These are phyloP conservation scores for Takifugu flavidus DNA, from an alignment of 2,113 vertebrate genomes.

Conservation along the genomic window DNA sequence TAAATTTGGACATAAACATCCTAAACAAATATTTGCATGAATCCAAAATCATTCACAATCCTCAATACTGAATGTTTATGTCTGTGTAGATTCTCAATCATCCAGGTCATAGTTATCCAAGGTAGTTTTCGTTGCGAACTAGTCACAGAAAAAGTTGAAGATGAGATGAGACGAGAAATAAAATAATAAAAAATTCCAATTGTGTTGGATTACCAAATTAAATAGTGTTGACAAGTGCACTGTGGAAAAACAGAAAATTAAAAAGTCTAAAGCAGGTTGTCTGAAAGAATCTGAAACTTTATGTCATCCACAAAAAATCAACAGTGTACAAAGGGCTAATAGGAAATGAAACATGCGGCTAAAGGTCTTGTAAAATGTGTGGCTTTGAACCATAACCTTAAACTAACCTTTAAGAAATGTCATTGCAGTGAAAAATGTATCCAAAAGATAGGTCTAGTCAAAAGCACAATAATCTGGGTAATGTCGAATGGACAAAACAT, in stretches of 20 bases:
- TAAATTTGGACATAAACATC: too few relatives aligned
- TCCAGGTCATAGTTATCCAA: too few relatives aligned
- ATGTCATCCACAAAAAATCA: slow-evolving; percentile 66
- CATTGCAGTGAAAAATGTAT: background rate
- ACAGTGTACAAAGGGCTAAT: slow-evolving; percentile 49
- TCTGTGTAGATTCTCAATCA: too few relatives aligned
- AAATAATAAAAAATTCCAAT: too few relatives aligned
- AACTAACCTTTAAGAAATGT: slow-evolving; percentile 12
- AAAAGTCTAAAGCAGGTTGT: slow-evolving; percentile 44
- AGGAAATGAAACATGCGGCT: slow-evolving; percentile 33
- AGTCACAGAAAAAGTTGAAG: background rate
- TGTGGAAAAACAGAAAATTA: background rate
- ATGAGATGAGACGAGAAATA: too few relatives aligned
- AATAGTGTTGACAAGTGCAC: too few relatives aligned
- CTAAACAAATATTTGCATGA: too few relatives aligned
- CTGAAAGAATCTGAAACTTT: slow-evolving; percentile 54
- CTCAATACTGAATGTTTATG: too few relatives aligned
- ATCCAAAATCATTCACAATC: too few relatives aligned
- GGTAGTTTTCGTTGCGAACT: too few relatives aligned
- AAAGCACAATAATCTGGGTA: background rate
- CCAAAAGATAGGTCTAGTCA: slow-evolving; percentile 1
- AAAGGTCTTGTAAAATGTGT: slow-evolving; percentile 44
- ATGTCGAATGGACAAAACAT: too few relatives aligned
- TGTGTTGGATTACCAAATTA: too few relatives aligned
- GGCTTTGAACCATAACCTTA: slow-evolving; percentile 31